Base-by-base conservation (phyloP, 1,140 invertebrate genomes). In the Polypedilum vanderplanki region DNA sequence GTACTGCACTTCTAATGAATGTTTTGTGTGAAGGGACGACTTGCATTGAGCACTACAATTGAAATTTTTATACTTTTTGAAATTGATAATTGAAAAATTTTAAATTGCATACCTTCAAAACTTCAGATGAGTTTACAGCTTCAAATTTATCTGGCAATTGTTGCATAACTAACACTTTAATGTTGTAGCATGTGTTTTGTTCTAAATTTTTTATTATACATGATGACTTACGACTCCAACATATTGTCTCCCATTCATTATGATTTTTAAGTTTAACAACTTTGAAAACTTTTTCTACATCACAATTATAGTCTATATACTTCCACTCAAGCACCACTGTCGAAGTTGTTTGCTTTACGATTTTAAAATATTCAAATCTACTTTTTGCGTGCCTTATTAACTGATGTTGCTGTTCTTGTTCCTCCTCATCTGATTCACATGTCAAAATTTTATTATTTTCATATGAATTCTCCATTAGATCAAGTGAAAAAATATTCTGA, bases 251-350 rank as follows among this genome's bases (percentile, higher is more conserved):
- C 64, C 64, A 67, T 67, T 17, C n/a, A 67, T 67, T 20, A n/a
- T 17, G 64, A 20, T 20, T 18, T n/a, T 46, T 46, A 46, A 67
- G 64, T 17, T 67, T 67, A 4, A 67, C 18, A 17, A 67, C 18
- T n/a, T 67, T 67, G n/a, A 67, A 67, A 17, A 67, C 64, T 7
- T 67, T 67, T 67, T 67, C 64, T 67, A 17, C 64, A 15, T 67
- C 64, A 67, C 7, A 12, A 15, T 67, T 67, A 67, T 17, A 12
- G 1, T 17, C 64, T 15, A 17, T 67, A 17, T 67, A 67, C 18
- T 67, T 20, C 64, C 64, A 67, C 64, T 67, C n/a, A 4, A 67
- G 64, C 7, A 67, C 64, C 15, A 67, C 18, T 1, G 64, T 18
- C 18, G 64, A 67, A 15, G n/a, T 67, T 18, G 64, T 67, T 67